A percentile compares a stretch with the other conserved stretches of the same genome.
phyloP scores from a whole-genome alignment of 1,140 invertebrate species.

The Pollicipes pollicipes region DNA sequence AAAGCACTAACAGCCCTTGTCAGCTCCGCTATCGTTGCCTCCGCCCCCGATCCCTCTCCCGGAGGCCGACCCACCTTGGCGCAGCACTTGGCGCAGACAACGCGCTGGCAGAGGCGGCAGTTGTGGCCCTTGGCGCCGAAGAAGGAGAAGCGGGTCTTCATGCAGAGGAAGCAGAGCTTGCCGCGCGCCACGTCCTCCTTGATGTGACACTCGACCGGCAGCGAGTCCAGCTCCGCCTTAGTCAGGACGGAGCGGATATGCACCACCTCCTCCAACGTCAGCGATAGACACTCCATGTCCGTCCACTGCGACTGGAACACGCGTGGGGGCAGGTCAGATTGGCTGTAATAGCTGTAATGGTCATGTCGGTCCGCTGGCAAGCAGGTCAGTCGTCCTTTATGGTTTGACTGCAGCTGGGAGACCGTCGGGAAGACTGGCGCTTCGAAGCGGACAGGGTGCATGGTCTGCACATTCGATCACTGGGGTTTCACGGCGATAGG shows the following conservation, averaged over 20 bases:
- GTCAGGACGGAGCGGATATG: slow-evolving; percentile 90
- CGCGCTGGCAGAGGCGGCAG: slow-evolving; percentile 81
- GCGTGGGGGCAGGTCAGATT: too few relatives aligned
- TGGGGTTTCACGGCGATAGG: too few relatives aligned
- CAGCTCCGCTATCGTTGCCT: too few relatives aligned
- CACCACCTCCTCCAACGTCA: slow-evolving; percentile 88
- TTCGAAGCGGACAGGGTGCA: too few relatives aligned
- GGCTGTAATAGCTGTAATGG: too few relatives aligned
- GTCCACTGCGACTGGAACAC: slow-evolving; percentile 6
- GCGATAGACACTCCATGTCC: slow-evolving; percentile 63
- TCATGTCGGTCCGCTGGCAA: too few relatives aligned
- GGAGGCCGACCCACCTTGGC: slow-evolving; percentile 45
- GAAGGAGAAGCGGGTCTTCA: slow-evolving; percentile 78
- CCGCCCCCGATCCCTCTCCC: too few relatives aligned
- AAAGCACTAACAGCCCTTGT: too few relatives aligned
- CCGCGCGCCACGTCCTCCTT: slow-evolving; percentile 83
- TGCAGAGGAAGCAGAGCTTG: slow-evolving; percentile 84
- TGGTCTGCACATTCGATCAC: too few relatives aligned
- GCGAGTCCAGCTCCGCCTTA: slow-evolving; percentile 81
- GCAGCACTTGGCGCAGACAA: slow-evolving; percentile 81
- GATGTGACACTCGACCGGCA: slow-evolving; percentile 69
- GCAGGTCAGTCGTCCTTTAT: too few relatives aligned
- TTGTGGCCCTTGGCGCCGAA: slow-evolving; percentile 85
- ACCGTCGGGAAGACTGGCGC: too few relatives aligned
- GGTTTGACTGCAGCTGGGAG: too few relatives aligned